Percentiles rank a stretch among this genome's conserved stretches.
phyloP scores from a whole-genome alignment of 2,888 invertebrate genomes.

The Rhamphomyia laevipes region DNA sequence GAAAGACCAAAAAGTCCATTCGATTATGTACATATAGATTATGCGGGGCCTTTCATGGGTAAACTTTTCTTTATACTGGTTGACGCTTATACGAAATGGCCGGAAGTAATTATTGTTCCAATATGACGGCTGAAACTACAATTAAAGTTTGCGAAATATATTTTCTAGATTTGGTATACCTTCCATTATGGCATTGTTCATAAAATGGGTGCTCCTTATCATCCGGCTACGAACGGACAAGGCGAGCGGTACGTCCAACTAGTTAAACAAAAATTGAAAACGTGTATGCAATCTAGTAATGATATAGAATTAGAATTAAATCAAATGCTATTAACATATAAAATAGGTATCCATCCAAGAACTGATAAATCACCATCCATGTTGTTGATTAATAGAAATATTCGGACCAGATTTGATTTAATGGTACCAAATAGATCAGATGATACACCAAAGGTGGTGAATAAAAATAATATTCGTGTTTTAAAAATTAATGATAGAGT shows the following conservation, averaged over 20 bases:
- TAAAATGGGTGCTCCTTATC: too few relatives aligned
- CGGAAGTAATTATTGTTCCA: not conserved
- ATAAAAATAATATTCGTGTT: not conserved
- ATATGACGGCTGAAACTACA: too few relatives aligned
- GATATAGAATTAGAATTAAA: not conserved
- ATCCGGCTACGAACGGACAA: too few relatives aligned
- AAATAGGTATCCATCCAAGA: too few relatives aligned
- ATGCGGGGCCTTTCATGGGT: too few relatives aligned
- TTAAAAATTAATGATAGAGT: not conserved
- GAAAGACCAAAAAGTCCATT: not conserved
- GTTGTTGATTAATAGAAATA: too few relatives aligned
- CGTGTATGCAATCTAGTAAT: not conserved
- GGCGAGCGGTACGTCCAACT: not conserved
- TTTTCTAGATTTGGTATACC: not conserved
- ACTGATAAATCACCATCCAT: too few relatives aligned
- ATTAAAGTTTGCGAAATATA: too few relatives aligned
- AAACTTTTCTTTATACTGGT: not conserved
- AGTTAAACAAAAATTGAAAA: too few relatives aligned
- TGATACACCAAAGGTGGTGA: not conserved
- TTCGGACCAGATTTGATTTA: not conserved
- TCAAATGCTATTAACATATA: too few relatives aligned
- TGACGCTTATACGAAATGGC: not conserved
- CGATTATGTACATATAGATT: too few relatives aligned
- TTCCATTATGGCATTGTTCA: not conserved
- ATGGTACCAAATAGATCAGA: not conserved